Evolutionary conservation across 2,888 invertebrate species (phyloP).

Genomic region (Parnassius apollo): DNA sequence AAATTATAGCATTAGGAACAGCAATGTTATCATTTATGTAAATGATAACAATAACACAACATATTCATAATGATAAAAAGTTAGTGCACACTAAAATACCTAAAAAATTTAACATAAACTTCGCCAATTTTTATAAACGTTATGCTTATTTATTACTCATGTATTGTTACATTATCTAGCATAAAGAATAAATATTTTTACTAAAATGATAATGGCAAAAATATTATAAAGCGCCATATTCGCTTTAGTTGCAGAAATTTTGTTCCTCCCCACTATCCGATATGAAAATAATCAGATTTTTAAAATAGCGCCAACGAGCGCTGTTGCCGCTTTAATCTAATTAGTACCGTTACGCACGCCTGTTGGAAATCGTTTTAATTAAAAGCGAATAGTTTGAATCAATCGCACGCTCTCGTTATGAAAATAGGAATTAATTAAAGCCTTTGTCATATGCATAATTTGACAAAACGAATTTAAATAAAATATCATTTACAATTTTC

Average conservation of each 20-base stretch:
- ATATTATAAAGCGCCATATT: slow-evolving; percentile 12
- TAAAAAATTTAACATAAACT: too few species aligned
- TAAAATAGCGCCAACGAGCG: slow-evolving; percentile 39
- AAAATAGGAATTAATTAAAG: slow-evolving; percentile 26
- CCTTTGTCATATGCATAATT: slow-evolving; percentile 20
- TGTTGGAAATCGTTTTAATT: slow-evolving; percentile 60
- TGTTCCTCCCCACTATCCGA: slow-evolving; percentile 28
- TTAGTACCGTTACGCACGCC: slow-evolving; percentile 59
- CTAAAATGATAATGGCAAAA: neutral
- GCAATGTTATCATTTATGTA: too few species aligned
- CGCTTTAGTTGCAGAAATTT: slow-evolving; percentile 15
- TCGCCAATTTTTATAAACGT: too few species aligned
- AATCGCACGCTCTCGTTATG: slow-evolving; percentile 39
- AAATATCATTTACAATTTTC: neutral
- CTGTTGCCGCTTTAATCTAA: slow-evolving; percentile 55
- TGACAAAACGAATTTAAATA: slow-evolving; percentile 15
- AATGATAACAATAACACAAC: too few species aligned
- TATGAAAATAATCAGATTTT: slow-evolving; percentile 47
- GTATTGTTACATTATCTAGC: too few species aligned
- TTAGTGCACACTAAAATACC: too few species aligned
- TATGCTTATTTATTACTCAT: too few species aligned
- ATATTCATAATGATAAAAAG: too few species aligned
- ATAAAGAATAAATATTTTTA: too few species aligned
- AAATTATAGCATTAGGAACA: too few species aligned
- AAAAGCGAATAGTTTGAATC: slow-evolving; percentile 61